phyloP scores from a whole-genome alignment of 2,888 invertebrate genomes.

The Tyria jacobaeae region DNA sequence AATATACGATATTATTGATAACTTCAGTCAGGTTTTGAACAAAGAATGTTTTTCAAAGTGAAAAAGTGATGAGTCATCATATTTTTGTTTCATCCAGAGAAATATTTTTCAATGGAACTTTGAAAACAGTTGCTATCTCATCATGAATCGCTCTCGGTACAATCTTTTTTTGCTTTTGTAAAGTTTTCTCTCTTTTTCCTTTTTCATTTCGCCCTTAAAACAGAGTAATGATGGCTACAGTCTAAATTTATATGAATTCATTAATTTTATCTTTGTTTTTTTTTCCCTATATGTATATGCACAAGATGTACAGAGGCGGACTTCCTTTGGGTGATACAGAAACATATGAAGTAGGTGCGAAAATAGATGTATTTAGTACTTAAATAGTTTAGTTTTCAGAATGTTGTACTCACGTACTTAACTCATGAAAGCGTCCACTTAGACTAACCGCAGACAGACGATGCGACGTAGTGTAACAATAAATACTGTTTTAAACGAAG shows the following conservation, averaged over 20 bases:
- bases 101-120: constrained; percentile 59
- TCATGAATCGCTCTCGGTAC: constrained; percentile 63
- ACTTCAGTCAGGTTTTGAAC: constrained; percentile 34
- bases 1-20: constrained; percentile 29
- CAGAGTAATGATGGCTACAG: constrained; percentile 55
- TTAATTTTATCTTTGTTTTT: constrained; percentile 55
- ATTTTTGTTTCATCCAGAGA: constrained; percentile 59
- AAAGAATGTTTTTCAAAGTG: constrained; percentile 46
- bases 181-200: constrained; percentile 58
- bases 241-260: constrained; percentile 67
- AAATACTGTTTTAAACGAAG: constrained; percentile 30
- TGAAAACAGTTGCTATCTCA: constrained; percentile 61
- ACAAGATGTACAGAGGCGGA: no score
- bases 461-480: constrained; percentile 22
- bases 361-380: neutral
- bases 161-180: constrained; percentile 62
- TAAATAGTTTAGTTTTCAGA: neutral
- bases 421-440: constrained; percentile 4
- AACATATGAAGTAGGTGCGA: no score
- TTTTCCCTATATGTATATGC: no score
- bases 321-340: no score
- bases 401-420: neutral
- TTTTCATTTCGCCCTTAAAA: no score
- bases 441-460: constrained; percentile 14
- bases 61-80: constrained; percentile 47